phyloP scores from a whole-genome alignment of 1,140 invertebrate species.

The Drosophila ironensis region DNA sequence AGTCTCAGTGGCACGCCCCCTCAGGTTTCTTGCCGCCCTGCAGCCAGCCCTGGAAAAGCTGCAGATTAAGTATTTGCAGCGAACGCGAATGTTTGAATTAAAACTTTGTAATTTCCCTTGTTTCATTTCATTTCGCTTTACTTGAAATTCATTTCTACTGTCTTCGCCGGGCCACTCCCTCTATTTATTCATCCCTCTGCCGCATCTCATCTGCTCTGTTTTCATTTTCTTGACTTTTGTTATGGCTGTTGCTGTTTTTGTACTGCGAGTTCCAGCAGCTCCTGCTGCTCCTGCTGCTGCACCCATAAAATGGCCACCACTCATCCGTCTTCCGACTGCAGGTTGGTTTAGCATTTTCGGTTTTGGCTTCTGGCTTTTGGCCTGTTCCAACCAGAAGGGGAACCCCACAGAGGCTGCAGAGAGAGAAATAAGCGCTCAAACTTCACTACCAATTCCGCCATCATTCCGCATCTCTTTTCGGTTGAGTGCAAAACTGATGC shows the following conservation, averaged over 20 bases:
- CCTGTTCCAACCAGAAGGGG: background rate
- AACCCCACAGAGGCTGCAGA: background rate
- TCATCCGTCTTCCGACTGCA: conserved; percentile 56
- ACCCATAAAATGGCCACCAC: conserved; percentile 51
- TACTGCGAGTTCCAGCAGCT: background rate
- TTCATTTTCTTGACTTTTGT: conserved; percentile 59
- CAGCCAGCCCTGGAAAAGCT: conserved; percentile 39
- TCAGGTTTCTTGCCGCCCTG: background rate
- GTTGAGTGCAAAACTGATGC: too few species aligned
- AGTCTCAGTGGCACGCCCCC: conserved; percentile 26
- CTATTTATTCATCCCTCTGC: conserved; percentile 8
- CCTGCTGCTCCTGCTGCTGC: background rate
- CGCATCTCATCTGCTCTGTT: conserved; percentile 21
- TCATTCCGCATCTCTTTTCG: too few species aligned
- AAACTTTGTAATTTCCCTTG: conserved; percentile 81
- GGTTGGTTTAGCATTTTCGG: conserved; percentile 49
- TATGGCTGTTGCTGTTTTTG: conserved; percentile 28
- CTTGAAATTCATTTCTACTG: conserved; percentile 75
- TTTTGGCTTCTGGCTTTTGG: conserved; percentile 36
- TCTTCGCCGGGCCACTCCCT: conserved; percentile 29
- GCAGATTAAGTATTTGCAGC: conserved; percentile 75
- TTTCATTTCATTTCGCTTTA: conserved; percentile 79
- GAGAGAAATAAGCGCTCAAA: background rate
- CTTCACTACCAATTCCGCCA: background rate
- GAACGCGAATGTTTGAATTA: conserved; percentile 79